phyloP scores from a whole-genome alignment of 1,140 invertebrate genomes.

The Cotesia vestalis region DNA sequence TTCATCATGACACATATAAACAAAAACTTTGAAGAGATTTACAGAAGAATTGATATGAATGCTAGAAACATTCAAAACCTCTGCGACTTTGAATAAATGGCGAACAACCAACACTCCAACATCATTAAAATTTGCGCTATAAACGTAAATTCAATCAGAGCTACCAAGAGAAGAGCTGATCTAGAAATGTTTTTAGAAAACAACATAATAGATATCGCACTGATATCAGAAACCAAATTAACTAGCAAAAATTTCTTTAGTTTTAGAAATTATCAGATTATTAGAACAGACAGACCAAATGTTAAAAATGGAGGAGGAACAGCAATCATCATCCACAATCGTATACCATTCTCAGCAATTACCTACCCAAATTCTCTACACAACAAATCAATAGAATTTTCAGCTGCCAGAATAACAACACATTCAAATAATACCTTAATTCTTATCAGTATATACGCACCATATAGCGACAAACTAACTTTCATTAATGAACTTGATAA shows the following conservation, averaged over 20 bases:
- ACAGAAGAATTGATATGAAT: background rate
- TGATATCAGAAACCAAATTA: constrained; percentile 35
- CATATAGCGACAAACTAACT: background rate
- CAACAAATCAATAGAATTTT: constrained; percentile 44
- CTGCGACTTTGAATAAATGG: background rate
- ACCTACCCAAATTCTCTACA: constrained; percentile 1
- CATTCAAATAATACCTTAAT: background rate
- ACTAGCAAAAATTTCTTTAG: constrained; percentile 6
- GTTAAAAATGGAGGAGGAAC: constrained; percentile 32
- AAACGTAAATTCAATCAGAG: constrained; percentile 22
- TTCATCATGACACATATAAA: too few relatives aligned
- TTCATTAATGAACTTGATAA: constrained; percentile 22
- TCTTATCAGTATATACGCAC: constrained; percentile 29
- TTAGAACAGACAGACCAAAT: constrained; percentile 27
- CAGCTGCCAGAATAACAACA: constrained; percentile 43
- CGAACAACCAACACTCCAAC: background rate
- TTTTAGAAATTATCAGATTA: constrained; percentile 7
- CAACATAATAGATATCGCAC: constrained; percentile 23
- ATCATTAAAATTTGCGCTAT: constrained; percentile 28
- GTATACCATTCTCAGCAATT: background rate
- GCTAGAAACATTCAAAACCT: background rate
- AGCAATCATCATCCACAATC: constrained; percentile 29
- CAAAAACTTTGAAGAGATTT: background rate
- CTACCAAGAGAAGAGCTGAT: constrained; percentile 18
- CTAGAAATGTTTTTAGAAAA: constrained; percentile 15